Evolutionary conservation across 2,888 invertebrate species (phyloP).

Genomic region (Leptinotarsa tumamoca): DNA sequence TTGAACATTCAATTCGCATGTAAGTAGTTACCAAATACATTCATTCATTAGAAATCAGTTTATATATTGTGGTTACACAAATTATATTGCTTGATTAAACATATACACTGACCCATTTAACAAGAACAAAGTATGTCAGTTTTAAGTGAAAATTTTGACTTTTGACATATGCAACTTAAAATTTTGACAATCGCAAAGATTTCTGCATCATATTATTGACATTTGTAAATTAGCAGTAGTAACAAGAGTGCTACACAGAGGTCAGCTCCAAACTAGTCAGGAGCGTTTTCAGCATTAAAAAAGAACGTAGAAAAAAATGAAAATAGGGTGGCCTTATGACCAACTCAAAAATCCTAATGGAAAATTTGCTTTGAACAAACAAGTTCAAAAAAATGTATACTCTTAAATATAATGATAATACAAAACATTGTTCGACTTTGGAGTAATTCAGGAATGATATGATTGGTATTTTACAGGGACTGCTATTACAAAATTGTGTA

Average conservation of each 20-base stretch:
- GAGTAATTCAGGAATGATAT: no score
- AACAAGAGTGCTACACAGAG: neutral
- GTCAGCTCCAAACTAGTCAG: neutral
- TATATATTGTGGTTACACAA: conserved; percentile 16
- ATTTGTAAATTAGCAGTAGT: neutral
- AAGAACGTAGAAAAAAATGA: no score
- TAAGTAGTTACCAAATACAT: conserved; percentile 31
- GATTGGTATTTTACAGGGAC: no score
- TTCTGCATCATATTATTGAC: neutral
- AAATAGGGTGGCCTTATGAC: no score
- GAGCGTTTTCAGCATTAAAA: neutral
- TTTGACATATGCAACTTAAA: neutral
- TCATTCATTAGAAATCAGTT: neutral
- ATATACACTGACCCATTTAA: conserved; percentile 7
- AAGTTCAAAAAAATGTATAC: no score
- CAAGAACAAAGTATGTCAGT: conserved; percentile 1
- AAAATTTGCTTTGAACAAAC: no score
- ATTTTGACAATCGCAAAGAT: neutral
- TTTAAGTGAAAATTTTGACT: neutral
- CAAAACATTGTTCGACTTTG: no score
- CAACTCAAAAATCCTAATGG: no score
- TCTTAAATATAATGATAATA: no score
- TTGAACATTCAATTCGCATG: conserved; percentile 31
- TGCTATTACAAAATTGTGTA: no score
- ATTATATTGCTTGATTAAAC: neutral